These are phyloP conservation scores for Chelonoidis abingdonii DNA, from an alignment of 2,113 vertebrate genomes.

Conservation along the genomic window DNA sequence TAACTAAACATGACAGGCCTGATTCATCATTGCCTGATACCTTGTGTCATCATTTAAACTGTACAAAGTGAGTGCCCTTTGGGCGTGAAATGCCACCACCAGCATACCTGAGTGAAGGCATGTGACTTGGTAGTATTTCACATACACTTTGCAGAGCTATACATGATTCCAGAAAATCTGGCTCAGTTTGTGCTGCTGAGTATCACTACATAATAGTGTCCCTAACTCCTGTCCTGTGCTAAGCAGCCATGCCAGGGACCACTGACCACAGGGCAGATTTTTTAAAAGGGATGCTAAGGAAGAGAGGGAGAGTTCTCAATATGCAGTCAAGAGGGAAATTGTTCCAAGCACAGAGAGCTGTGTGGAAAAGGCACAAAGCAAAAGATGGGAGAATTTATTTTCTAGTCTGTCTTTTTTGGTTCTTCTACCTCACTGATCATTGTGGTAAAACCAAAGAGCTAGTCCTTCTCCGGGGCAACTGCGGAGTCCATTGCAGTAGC, in stretches of 20 bases:
- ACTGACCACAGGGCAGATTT: background rate
- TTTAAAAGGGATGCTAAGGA: background rate
- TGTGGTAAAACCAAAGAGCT: conserved; percentile 25
- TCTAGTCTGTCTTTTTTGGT: background rate
- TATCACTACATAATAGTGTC: background rate
- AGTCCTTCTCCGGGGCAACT: background rate
- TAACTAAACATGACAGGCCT: background rate
- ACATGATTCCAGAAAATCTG: background rate
- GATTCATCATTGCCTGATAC: background rate
- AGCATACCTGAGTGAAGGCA: background rate
- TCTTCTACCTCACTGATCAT: background rate
- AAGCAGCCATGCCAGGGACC: background rate
- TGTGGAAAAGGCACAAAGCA: rapidly evolving
- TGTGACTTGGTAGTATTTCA: background rate
- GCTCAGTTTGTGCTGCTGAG: background rate
- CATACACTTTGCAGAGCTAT: background rate
- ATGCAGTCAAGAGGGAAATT: background rate
- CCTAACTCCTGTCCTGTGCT: background rate
- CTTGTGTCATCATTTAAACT: background rate
- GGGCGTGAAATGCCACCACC: background rate
- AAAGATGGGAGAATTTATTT: background rate
- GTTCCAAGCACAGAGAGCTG: rapidly evolving
- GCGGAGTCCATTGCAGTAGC: background rate
- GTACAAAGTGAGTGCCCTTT: background rate
- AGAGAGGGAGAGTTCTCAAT: background rate